Base-by-base conservation (phyloP, 1,140 invertebrate genomes). In the Lucilia cuprina region DNA sequence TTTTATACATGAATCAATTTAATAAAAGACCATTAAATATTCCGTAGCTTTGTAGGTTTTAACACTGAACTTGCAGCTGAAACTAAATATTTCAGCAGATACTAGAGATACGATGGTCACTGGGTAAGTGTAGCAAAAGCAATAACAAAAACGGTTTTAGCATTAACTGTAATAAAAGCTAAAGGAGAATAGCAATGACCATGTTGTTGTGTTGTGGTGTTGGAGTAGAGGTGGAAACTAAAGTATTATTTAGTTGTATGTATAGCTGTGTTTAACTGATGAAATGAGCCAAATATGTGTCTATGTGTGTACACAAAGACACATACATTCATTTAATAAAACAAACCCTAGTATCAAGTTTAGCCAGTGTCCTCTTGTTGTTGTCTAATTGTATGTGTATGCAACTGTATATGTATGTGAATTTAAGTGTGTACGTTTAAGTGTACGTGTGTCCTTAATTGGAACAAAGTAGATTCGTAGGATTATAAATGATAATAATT, bases 401-500 rank as follows among this genome's bases (percentile, higher is more conserved):
- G 7, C 7, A 60, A n/a, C 14, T 60, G 13, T 60, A n/a, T 60
- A 14, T 2, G n/a, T 60, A 5, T 2, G n/a, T 7, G 13, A 17
- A 14, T 17, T 0, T 5, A 60, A 17, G 13, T 17, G 14, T 7
- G 55, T 60, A 8, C 19, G 9, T 21, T 55, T 21, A 70, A 34
- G 83, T 30, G 35, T 80, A 65, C 65, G 55, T 82, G 49, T 82
- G 78, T 74, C 83, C 60, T 82, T 82, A 84, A 84, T 82, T 84
- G 78, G 83, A 82, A 84, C 83, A 84, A 84, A 84, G 83, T 84
- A 82, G 60, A 84, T 84, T 84, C 83, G 21, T 50, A 50, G 83
- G 78, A 84, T 84, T 84, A 84, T 82, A 84, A 84, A 84, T 75
- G 83, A 84, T 84, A 84, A 84, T 82, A 84, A 82, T 74, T 84